phyloP scores from a whole-genome alignment of 2,888 invertebrate species.

The Caenorhabditis sp. region DNA sequence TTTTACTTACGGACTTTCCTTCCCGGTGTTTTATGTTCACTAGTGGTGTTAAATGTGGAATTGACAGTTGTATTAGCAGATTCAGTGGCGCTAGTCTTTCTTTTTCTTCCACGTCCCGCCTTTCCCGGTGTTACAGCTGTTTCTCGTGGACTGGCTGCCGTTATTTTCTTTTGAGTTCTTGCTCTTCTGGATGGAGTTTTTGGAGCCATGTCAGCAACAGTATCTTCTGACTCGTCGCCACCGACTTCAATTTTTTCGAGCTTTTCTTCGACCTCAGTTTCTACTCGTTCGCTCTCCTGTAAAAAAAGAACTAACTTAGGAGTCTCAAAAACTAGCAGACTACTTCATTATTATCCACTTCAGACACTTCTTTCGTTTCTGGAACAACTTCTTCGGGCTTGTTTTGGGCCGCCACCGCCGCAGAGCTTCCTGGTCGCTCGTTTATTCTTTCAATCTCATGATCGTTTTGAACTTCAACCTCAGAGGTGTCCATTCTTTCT shows the following conservation, averaged over 20 bases:
- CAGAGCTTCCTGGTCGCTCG: slow-evolving; percentile 4
- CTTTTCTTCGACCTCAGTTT: slow-evolving; percentile 21
- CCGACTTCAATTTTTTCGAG: slow-evolving; percentile 26
- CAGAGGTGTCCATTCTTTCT: slow-evolving; percentile 46
- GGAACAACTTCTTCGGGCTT: slow-evolving; percentile 3
- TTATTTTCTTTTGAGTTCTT: slow-evolving; percentile 7
- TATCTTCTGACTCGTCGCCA: slow-evolving; percentile 16
- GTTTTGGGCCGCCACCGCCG: slow-evolving; percentile 10
- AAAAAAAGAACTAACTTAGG: neutral
- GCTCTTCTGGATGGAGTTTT: slow-evolving; percentile 23
- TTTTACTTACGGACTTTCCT: slow-evolving; percentile 23
- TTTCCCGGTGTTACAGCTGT: slow-evolving; percentile 30
- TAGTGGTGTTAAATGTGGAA: slow-evolving; percentile 11
- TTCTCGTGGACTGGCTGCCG: slow-evolving; percentile 4
- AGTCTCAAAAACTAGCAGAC: neutral
- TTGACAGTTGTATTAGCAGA: slow-evolving; percentile 29
- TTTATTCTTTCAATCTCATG: slow-evolving; percentile 23
- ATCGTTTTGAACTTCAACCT: slow-evolving; percentile 42
- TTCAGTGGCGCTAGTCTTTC: slow-evolving; percentile 32
- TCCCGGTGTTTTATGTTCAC: slow-evolving; percentile 29
- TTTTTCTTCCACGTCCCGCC: slow-evolving; percentile 24
- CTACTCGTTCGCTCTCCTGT: slow-evolving; percentile 1
- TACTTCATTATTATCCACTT: neutral
- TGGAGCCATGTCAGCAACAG: slow-evolving; percentile 9
- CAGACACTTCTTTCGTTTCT: slow-evolving; percentile 18